Evolutionary conservation across 2,888 invertebrate species (phyloP), one percentile per base, ranked within the genome.

Genomic region (Blastobasis lacticolella): DNA sequence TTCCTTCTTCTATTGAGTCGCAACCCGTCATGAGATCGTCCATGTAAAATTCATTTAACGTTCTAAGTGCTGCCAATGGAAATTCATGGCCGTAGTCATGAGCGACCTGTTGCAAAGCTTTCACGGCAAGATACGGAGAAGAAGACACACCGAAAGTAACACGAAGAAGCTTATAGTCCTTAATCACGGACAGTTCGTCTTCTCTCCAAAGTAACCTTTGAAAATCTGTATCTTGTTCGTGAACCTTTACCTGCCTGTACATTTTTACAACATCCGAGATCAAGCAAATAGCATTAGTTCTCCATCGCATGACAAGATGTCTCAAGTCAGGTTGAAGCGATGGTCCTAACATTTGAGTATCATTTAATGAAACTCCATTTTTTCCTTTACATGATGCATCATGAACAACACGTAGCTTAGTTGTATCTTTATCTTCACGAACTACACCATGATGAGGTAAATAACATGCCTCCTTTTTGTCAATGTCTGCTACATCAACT

Each of bases 231-330:
- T 73, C 61, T 1, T n/a, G n/a, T n/a, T n/a, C n/a, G n/a, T n/a
- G n/a, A n/a, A n/a, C n/a, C n/a, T n/a, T n/a, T n/a, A n/a, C 60
- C 49, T 67, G 63, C 0, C 68, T 49, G 44, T 67, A 74, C 69
- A 74, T 73, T 54, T 73, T 67, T 6, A 60, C 49, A 7, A 71
- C 58, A 45, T 67, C 69, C 0, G 66, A 62, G 1, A 60, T 57
- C 1, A 71, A 45, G 36, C 57, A 60, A 0, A 67, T 53, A 0
- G 51, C 54, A 48, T 63, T 48, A 0, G 7, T 41, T 38, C 67
- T 48, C 63, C 69, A 69, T 7, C 62, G 49, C 53, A 64, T 54
- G 5, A 69, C 46, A 5, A 71, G 51, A 36, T 62, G 59, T 38
- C 67, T 55, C 46, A 71, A 48, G 45, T 66, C 63, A 5, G 55